Evolutionary conservation across 35 echinoderm and acorn worm species (phyloP).

Genomic region (Chiridota heheva): DNA sequence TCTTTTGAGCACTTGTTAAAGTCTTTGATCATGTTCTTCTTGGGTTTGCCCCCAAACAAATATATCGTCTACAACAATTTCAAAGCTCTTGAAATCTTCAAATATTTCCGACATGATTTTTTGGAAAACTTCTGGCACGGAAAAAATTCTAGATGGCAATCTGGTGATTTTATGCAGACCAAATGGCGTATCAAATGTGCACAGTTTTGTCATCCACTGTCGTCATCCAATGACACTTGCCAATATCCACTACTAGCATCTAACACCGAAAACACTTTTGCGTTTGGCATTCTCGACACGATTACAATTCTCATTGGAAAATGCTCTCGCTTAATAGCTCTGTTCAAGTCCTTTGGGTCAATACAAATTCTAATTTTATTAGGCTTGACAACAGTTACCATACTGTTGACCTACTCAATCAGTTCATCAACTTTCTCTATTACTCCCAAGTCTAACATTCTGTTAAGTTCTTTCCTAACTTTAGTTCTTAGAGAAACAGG

Average conservation of each 20-base stretch:
- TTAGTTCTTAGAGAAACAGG: too few relatives aligned
- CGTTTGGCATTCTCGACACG: not conserved
- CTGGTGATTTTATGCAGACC: slow-evolving; percentile 15
- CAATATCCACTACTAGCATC: slow-evolving; percentile 44
- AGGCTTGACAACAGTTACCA: not conserved
- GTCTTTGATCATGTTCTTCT: slow-evolving; percentile 45
- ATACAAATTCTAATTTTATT: slow-evolving; percentile 26
- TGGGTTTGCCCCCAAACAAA: slow-evolving; percentile 27
- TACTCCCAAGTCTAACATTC: not conserved
- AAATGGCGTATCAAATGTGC: slow-evolving; percentile 38
- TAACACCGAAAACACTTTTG: slow-evolving; percentile 26
- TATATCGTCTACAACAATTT: slow-evolving; percentile 40
- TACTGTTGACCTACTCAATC: slow-evolving; percentile 5
- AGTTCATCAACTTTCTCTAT: slow-evolving; percentile 13
- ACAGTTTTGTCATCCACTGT: not conserved
- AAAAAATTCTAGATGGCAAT: slow-evolving; percentile 18
- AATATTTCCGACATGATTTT: slow-evolving; percentile 33
- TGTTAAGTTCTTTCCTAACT: not conserved
- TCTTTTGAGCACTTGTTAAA: slow-evolving; percentile 25
- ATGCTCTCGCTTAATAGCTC: slow-evolving; percentile 12
- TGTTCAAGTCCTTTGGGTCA: slow-evolving; percentile 29
- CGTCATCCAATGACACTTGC: slow-evolving; percentile 26
- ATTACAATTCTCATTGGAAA: slow-evolving; percentile 22
- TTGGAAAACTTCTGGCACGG: slow-evolving; percentile 50
- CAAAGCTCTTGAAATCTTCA: slow-evolving; percentile 8